A percentile compares a stretch with the other conserved stretches of the same genome.
phyloP scores from a whole-genome alignment of 2,888 invertebrate genomes.

The Maniola hyperantus region DNA sequence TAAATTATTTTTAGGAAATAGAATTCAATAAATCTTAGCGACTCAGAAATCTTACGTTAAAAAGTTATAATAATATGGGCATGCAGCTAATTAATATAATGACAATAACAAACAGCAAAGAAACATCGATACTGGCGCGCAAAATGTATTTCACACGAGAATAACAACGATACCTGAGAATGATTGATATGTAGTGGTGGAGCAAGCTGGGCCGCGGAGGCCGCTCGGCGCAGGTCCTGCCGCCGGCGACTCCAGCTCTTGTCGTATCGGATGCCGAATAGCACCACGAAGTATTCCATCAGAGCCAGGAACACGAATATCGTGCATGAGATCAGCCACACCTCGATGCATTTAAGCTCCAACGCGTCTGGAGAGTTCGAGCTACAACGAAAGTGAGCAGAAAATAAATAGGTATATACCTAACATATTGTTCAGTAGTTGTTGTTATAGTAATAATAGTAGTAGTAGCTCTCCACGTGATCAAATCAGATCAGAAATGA shows the following conservation, averaged over 20 bases:
- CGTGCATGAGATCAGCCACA: slow-evolving; percentile 86
- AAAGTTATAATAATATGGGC: neutral
- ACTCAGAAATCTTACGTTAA: neutral
- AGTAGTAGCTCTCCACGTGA: too few species aligned
- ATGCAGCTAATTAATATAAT: neutral
- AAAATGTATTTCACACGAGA: neutral
- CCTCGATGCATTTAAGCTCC: slow-evolving; percentile 85
- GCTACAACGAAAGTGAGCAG: slow-evolving; percentile 56
- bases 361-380: slow-evolving; percentile 85
- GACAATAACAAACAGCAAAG: neutral
- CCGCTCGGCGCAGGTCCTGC: slow-evolving; percentile 69
- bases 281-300: slow-evolving; percentile 85
- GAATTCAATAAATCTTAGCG: neutral
- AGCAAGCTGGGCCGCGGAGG: slow-evolving; percentile 70
- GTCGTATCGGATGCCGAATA: slow-evolving; percentile 85
- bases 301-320: slow-evolving; percentile 85
- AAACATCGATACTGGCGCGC: neutral
- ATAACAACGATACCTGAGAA: slow-evolving; percentile 56
- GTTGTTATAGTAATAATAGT: neutral
- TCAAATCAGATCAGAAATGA: too few species aligned
- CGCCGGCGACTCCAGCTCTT: slow-evolving; percentile 83
- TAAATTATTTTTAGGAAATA: neutral
- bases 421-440: neutral
- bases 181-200: slow-evolving; percentile 75
- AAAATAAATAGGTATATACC: neutral